These are phyloP conservation scores for Ceyx erithaca DNA, from an alignment of 2,797 vertebrate species.

Conservation along the genomic window DNA sequence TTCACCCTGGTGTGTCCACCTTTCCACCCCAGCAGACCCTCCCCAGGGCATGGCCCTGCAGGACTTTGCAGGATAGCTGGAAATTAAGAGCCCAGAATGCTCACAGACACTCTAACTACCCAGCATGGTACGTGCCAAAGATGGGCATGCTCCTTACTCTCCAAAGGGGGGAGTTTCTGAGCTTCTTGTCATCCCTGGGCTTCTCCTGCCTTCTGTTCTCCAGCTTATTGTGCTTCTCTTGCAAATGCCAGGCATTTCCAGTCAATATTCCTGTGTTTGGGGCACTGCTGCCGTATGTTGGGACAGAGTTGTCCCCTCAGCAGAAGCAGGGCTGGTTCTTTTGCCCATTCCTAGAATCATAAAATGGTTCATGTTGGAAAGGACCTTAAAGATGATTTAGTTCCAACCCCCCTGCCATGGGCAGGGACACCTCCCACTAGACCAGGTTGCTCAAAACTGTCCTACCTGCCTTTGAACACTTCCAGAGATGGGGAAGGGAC, in stretches of 20 bases:
- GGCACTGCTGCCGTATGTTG: fast-evolving
- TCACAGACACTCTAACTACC: background rate
- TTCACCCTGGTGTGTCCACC: fast-evolving
- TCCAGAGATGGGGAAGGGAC: background rate
- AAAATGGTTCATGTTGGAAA: background rate
- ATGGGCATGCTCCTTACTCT: fast-evolving
- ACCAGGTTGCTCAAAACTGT: background rate
- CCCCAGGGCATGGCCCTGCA: background rate
- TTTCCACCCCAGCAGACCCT: background rate
- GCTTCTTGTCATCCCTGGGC: background rate
- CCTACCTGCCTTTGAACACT: background rate
- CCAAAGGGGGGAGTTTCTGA: background rate
- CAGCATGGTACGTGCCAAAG: fast-evolving
- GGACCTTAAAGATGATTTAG: background rate
- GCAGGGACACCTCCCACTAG: background rate
- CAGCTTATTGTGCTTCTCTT: background rate
- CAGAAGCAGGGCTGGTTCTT: background rate
- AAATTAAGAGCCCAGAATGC: fast-evolving
- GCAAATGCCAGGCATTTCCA: background rate
- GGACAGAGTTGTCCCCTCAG: background rate
- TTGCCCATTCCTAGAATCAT: background rate
- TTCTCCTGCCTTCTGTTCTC: background rate
- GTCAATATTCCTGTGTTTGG: background rate
- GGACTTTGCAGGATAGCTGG: background rate
- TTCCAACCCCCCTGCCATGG: background rate